phyloP scores from a whole-genome alignment of 2,888 invertebrate species.

The Microctonus aethiopoides region DNA sequence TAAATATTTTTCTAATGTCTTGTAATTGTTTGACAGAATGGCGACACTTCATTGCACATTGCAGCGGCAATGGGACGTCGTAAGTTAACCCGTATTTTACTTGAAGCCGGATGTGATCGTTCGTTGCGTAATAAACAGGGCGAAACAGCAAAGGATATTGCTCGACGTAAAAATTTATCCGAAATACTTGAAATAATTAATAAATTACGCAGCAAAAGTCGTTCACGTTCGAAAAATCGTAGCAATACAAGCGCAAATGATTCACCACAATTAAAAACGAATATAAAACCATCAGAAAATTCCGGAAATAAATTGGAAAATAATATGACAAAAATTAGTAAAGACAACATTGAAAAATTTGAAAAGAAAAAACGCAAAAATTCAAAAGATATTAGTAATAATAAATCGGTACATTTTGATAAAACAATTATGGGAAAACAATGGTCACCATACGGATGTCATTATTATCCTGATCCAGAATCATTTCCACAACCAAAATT shows the following conservation, averaged over 20 bases:
- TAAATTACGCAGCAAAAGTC: constrained; percentile 59
- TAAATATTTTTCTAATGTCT: constrained; percentile 3
- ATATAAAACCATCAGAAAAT: constrained; percentile 40
- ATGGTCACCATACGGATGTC: constrained; percentile 94
- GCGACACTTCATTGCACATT: constrained; percentile 94
- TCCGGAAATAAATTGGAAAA: constrained; percentile 50
- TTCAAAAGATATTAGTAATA: constrained; percentile 48
- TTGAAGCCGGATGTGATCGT: constrained; percentile 86
- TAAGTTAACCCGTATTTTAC: constrained; percentile 88
- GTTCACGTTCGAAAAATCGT: constrained; percentile 54
- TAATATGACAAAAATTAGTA: constrained; percentile 61
- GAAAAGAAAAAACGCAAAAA: constrained; percentile 61
- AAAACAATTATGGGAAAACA: constrained; percentile 62
- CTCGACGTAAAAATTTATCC: constrained; percentile 83
- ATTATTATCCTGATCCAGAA: constrained; percentile 87
- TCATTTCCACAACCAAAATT: constrained; percentile 87
- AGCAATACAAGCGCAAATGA: constrained; percentile 40
- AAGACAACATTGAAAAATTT: constrained; percentile 63
- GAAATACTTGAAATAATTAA: constrained; percentile 84
- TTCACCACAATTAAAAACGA: constrained; percentile 8
- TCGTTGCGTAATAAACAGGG: constrained; percentile 83
- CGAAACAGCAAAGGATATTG: constrained; percentile 91
- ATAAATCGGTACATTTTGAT: constrained; percentile 69
- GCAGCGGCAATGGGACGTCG: constrained; percentile 93
- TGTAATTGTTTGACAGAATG: constrained; percentile 73